Evolutionary conservation across 2,888 invertebrate species (phyloP).

Genomic region (Pterostichus niger): DNA sequence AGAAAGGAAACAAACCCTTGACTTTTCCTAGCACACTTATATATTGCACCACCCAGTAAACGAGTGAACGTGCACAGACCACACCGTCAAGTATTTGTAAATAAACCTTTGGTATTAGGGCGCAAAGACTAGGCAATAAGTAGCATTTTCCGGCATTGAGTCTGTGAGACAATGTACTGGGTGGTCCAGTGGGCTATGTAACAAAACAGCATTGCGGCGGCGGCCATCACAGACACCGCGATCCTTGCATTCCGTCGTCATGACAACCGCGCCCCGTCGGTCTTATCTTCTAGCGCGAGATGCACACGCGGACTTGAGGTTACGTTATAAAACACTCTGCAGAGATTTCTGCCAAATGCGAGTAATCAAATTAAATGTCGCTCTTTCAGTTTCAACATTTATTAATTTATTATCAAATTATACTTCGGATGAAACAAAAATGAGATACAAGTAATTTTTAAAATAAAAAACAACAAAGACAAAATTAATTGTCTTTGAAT

Average conservation of each 20-base stretch:
- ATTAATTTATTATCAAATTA: too few species aligned
- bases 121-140: constrained; percentile 7
- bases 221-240: constrained; percentile 16
- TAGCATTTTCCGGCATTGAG: constrained; percentile 20
- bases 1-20: too few species aligned
- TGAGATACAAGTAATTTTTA: too few species aligned
- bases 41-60: too few species aligned
- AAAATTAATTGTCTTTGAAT: too few species aligned
- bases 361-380: not conserved
- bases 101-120: not conserved
- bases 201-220: constrained; percentile 44
- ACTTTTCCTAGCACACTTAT: too few species aligned
- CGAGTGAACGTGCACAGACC: too few species aligned
- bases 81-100: too few species aligned
- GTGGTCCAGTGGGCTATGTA: not conserved
- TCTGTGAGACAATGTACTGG: not conserved
- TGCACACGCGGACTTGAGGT: not conserved
- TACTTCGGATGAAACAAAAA: too few species aligned
- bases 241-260: constrained; percentile 19
- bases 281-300: not conserved
- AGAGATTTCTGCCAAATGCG: not conserved
- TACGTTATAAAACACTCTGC: too few species aligned
- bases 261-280: constrained; percentile 5
- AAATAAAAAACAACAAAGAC: too few species aligned
- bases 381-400: too few species aligned